phyloP scores from a whole-genome alignment of 2,888 invertebrate species.

The Eristalinus sepulchralis region DNA sequence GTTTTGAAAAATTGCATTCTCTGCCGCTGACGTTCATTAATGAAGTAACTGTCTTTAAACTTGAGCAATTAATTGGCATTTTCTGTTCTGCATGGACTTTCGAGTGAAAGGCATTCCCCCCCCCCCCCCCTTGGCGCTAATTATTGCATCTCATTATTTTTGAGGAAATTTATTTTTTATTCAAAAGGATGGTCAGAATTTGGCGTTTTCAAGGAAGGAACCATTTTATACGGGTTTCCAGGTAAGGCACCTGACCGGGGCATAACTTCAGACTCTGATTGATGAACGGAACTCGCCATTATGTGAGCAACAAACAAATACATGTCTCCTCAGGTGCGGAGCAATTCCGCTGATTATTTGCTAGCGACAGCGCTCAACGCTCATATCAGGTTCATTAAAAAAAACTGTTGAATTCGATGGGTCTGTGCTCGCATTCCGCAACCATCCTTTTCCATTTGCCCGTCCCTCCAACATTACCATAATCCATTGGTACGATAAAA shows the following conservation, averaged over 20 bases:
- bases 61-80: background rate
- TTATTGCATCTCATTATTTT: no score
- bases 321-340: background rate
- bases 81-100: no score
- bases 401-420: conserved; percentile 60
- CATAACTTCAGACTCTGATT: no score
- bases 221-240: no score
- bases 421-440: background rate
- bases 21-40: background rate
- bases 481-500: conserved; percentile 70
- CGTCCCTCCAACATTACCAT: conserved; percentile 56
- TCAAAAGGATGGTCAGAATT: no score
- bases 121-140: no score
- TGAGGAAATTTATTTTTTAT: no score
- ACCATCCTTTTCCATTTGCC: conserved; percentile 1
- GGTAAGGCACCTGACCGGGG: no score
- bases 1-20: conserved; percentile 28
- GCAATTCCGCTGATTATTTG: background rate
- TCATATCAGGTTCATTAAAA: conserved; percentile 30
- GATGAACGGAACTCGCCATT: no score
- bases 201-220: no score
- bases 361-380: conserved; percentile 14
- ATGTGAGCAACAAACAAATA: no score
- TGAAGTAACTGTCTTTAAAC: background rate
- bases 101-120: no score